A percentile compares a stretch with the other conserved stretches of the same genome.
Conservation (phyloP, 2,113 vertebrate genomes). For the Corvus hawaiiensis region DNA sequence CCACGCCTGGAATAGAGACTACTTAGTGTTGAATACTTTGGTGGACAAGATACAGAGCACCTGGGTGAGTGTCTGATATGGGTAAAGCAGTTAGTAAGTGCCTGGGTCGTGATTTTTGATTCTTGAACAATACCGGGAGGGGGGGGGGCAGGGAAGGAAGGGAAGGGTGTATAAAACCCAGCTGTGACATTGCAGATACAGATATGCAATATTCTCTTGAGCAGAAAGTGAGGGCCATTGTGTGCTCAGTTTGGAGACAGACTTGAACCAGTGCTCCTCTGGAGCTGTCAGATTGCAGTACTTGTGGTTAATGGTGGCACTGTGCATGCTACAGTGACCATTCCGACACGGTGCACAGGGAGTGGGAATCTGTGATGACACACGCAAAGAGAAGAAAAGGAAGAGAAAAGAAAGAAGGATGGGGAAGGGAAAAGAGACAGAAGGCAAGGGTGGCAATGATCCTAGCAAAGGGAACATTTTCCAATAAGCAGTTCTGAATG, state of each 20-base stretch:
- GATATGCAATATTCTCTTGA: background rate
- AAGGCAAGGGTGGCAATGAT: background rate
- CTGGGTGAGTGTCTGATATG: background rate
- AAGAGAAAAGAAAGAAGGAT: background rate
- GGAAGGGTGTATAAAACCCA: background rate
- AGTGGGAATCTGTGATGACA: background rate
- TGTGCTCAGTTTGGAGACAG: background rate
- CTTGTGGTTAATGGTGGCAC: background rate
- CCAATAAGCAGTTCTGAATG: slow-evolving; percentile 37
- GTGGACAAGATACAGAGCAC: background rate
- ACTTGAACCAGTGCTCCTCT: background rate
- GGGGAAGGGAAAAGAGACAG: background rate
- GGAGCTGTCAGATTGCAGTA: background rate
- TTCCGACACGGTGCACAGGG: background rate
- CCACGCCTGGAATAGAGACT: background rate
- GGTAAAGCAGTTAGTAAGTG: background rate
- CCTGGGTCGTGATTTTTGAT: background rate
- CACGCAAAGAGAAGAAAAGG: background rate
- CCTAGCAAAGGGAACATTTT: slow-evolving; percentile 33
- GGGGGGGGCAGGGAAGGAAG: too few relatives aligned
- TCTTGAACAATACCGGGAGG: background rate
- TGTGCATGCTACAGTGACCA: background rate
- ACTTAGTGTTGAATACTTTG: background rate
- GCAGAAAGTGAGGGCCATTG: background rate
- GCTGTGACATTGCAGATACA: background rate